Base-by-base conservation (phyloP, 2,888 invertebrate species). In the Napeogenes inachia region DNA sequence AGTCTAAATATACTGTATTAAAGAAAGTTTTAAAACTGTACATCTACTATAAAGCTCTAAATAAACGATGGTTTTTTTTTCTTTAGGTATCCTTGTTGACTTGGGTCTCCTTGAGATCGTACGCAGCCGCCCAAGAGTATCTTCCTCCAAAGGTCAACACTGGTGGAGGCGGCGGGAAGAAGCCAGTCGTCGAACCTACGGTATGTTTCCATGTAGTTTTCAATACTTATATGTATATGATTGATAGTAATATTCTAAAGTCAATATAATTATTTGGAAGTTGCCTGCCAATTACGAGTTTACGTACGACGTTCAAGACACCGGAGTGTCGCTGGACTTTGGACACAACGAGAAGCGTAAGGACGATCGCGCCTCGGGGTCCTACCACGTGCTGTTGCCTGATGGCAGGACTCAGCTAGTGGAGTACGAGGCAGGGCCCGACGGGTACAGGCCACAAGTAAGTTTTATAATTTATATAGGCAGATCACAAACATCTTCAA, bases 321-420 rank as follows among this genome's bases (percentile, higher is more conserved):
- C 89, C 30, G 84, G 77, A 2, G 88, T 89, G 6, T 92, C 89
- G 54, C 76, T 93, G 47, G 92, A 93, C 75, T 94, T 93, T 72
- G 93, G 93, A 0, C 93, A 94, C 77, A 91, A 91, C 56, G 93
- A 94, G 80, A 92, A 92, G 74, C 84, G 93, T 33, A 92, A 93
- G 72, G 93, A 93, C 60, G 92, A 93, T 68, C 91, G 91, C 56
- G 93, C 93, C 0, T 91, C 92, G 6, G 94, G 94, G 55, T 92
- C 92, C 50, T 94, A 93, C 80, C 92, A 93, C 77, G 93, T 93
- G 46, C 80, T 93, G 50, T 82, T 93, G 59, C 93, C 93, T 0
- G 93, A 93, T 67, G 93, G 93, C 2, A 87, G 93, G 61, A 92
- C 91, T 73, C 93, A 93, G 78, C 91, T 92, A 33, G 93, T 93